Conservation (phyloP, 2,797 vertebrate species). For the Girardinus metallicus region DNA sequence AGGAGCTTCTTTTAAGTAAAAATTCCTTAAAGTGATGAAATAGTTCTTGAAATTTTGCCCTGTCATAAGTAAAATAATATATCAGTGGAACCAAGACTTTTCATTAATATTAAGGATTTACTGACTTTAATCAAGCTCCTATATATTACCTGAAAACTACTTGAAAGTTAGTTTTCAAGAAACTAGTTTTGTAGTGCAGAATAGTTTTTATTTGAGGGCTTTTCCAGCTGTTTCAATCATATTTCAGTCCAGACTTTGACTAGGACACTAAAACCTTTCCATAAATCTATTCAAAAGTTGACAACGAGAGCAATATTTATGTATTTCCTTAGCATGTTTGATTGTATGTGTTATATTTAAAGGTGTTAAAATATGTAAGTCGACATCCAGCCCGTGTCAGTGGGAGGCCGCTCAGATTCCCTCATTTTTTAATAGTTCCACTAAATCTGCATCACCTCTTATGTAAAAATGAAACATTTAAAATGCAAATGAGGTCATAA, state of each 20-base stretch:
- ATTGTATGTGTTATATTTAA: not conserved
- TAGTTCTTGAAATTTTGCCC: too few relatives aligned
- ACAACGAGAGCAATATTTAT: not conserved
- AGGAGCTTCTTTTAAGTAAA: too few relatives aligned
- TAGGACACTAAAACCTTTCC: not conserved
- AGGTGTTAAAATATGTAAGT: not conserved
- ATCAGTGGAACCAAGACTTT: too few relatives aligned
- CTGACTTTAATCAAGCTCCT: too few relatives aligned
- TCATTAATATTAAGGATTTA: too few relatives aligned
- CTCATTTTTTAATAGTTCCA: constrained; percentile 10
- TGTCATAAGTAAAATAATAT: too few relatives aligned
- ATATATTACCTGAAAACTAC: too few relatives aligned
- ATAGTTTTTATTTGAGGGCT: too few relatives aligned
- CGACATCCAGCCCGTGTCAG: constrained; percentile 11
- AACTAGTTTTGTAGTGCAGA: not conserved
- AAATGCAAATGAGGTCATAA: constrained; percentile 48
- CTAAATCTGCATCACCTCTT: constrained; percentile 20
- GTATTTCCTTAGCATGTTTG: not conserved
- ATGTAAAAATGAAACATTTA: constrained; percentile 2
- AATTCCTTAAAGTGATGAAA: too few relatives aligned
- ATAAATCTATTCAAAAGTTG: not conserved
- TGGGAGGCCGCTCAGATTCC: not conserved
- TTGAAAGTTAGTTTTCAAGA: not conserved
- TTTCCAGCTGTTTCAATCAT: not conserved
- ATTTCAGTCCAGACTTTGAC: not conserved